phyloP scores from a whole-genome alignment of 2,888 invertebrate genomes.

The Linnaemya tessellans region DNA sequence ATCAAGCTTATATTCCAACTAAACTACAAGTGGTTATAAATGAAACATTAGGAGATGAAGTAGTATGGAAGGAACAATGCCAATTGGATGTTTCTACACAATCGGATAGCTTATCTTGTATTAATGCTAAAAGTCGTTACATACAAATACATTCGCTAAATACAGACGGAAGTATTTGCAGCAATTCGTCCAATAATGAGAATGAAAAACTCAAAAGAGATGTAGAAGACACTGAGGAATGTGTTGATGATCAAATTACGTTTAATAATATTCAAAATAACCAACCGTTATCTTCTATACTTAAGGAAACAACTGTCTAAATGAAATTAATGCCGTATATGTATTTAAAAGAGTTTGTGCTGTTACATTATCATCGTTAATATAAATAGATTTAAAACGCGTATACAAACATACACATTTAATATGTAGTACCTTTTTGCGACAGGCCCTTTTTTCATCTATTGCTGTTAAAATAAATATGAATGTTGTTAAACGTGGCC shows the following conservation, averaged over 20 bases:
- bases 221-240: slow-evolving; percentile 21
- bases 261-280: slow-evolving; percentile 43
- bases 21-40: slow-evolving; percentile 77
- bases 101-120: slow-evolving; percentile 53
- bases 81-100: slow-evolving; percentile 73
- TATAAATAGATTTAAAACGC: not conserved
- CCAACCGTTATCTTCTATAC: slow-evolving; percentile 50
- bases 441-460: not conserved
- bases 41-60: slow-evolving; percentile 77
- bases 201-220: slow-evolving; percentile 2
- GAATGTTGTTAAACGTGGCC: slow-evolving; percentile 27
- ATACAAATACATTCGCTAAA: slow-evolving; percentile 74
- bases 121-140: slow-evolving; percentile 74
- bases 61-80: slow-evolving; percentile 80
- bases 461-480: slow-evolving; percentile 47
- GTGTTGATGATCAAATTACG: slow-evolving; percentile 24
- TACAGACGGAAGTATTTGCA: slow-evolving; percentile 41
- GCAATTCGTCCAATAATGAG: slow-evolving; percentile 27
- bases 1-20: slow-evolving; percentile 73
- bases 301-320: slow-evolving; percentile 74
- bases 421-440: slow-evolving; percentile 31
- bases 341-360: not conserved
- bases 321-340: not conserved
- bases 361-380: not conserved
- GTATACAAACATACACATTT: not conserved